phyloP scores from a whole-genome alignment of 1,140 invertebrate species.

The Potamilus streckersoni region DNA sequence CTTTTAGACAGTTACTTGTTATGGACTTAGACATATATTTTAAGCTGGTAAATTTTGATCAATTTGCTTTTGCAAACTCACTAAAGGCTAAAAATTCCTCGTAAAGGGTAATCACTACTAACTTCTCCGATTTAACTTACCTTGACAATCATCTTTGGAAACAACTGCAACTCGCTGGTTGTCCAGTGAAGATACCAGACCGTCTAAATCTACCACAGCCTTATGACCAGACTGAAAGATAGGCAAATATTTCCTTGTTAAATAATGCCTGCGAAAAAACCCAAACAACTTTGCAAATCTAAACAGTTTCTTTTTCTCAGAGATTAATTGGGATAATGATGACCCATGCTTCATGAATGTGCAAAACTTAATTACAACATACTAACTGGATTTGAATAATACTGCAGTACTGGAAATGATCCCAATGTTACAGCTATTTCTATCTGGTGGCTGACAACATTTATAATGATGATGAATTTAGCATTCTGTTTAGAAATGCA shows the following conservation, averaged over 20 bases:
- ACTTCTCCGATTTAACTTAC: conserved; percentile 35
- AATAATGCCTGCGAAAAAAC: not conserved
- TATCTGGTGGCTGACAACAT: no score
- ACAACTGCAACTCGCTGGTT: conserved; percentile 63
- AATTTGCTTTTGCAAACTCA: not conserved
- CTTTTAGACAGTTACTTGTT: not conserved
- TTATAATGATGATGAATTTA: no score
- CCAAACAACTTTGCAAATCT: no score
- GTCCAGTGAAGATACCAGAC: conserved; percentile 62
- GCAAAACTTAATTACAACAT: no score
- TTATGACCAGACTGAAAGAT: conserved; percentile 56
- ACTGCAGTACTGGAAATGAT: no score
- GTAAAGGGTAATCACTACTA: not conserved
- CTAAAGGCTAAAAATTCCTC: not conserved
- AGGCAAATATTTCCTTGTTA: conserved; percentile 1
- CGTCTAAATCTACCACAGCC: conserved; percentile 60
- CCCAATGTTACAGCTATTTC: no score
- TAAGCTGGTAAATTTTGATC: not conserved
- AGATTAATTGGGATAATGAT: no score
- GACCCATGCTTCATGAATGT: no score
- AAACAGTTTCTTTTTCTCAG: no score
- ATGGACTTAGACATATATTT: not conserved
- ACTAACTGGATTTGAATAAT: no score
- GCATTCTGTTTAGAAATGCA: no score
- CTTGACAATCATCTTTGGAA: conserved; percentile 53